Evolutionary conservation across 2,888 invertebrate species (phyloP).

Genomic region (Formica aserva): DNA sequence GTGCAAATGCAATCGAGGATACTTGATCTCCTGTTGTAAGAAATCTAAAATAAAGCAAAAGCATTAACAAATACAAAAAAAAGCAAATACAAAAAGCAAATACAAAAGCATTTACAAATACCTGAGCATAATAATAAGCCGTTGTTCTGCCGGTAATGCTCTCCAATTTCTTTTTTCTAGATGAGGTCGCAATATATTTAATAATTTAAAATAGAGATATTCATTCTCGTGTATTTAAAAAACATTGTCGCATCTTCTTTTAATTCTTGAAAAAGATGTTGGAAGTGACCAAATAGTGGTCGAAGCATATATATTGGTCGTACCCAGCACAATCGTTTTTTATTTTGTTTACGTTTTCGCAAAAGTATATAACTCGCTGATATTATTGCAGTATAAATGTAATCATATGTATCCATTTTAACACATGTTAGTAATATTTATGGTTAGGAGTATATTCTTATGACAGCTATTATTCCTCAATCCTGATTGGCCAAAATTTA

Average conservation of each 20-base stretch:
- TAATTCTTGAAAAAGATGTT: conserved; percentile 54
- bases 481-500: conserved; percentile 3
- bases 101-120: background rate
- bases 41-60: too few relatives aligned
- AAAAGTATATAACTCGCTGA: conserved; percentile 11
- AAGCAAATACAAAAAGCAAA: too few relatives aligned
- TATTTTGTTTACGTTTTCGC: background rate
- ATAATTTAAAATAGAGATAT: conserved; percentile 38
- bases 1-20: too few relatives aligned
- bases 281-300: conserved; percentile 47
- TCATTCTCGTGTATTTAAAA: conserved; percentile 57
- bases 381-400: background rate
- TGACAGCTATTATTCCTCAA: background rate
- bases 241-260: conserved; percentile 51
- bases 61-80: too few relatives aligned
- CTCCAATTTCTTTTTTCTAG: conserved; percentile 44
- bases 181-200: conserved; percentile 37
- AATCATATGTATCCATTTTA: background rate
- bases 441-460: background rate
- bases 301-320: conserved; percentile 17
- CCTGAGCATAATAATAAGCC: conserved; percentile 52
- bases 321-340: conserved; percentile 21
- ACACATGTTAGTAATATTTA: background rate
- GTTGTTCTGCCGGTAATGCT: conserved; percentile 47
- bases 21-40: too few relatives aligned